phyloP scores from a whole-genome alignment of 2,888 invertebrate genomes.

The Loripinus fragilis region DNA sequence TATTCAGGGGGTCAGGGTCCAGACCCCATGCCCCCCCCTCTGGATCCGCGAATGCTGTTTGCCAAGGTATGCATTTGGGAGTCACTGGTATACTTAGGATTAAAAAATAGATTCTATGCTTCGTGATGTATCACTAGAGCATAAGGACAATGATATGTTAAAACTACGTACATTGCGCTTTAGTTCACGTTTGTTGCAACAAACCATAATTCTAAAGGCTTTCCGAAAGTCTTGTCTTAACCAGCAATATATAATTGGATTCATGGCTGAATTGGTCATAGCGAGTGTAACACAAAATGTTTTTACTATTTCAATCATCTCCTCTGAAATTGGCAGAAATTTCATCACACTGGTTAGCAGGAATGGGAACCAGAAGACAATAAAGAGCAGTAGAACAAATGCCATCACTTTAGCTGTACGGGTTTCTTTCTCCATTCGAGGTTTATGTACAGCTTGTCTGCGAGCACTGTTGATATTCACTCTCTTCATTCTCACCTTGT shows the following conservation, averaged over 20 bases:
- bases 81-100: too few species aligned
- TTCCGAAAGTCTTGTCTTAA: constrained; percentile 54
- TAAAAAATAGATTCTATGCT: too few species aligned
- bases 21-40: too few species aligned
- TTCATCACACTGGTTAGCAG: constrained; percentile 56
- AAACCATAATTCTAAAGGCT: constrained; percentile 41
- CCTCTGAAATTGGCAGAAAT: constrained; percentile 32
- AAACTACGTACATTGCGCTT: not conserved
- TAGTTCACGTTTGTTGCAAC: not conserved
- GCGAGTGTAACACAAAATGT: constrained; percentile 49
- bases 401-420: constrained; percentile 54
- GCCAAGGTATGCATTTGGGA: too few species aligned
- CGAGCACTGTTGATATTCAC: not conserved
- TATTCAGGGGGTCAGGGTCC: too few species aligned
- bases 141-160: not conserved
- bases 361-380: constrained; percentile 68
- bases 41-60: too few species aligned
- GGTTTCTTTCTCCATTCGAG: constrained; percentile 32
- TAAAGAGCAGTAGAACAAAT: constrained; percentile 57
- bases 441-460: not conserved
- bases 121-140: not conserved
- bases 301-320: constrained; percentile 55
- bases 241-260: constrained; percentile 19
- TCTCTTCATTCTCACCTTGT: not conserved
- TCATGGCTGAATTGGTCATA: constrained; percentile 24